phyloP scores from a whole-genome alignment of 2,888 invertebrate genomes.

The Drosophila kanekoi region DNA sequence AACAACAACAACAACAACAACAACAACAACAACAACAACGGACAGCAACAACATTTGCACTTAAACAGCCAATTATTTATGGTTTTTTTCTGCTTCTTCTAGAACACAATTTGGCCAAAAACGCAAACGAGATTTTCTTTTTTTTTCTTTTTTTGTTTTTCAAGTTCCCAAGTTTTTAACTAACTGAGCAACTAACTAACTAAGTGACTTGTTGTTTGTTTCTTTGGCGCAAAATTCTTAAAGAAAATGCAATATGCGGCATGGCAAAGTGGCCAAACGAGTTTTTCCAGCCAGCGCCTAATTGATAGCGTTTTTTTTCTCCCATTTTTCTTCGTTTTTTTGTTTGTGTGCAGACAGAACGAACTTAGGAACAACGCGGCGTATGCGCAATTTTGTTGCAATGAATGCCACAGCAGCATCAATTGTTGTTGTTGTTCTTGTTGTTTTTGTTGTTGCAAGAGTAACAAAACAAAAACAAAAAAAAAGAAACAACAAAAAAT shows the following conservation, averaged over 20 bases:
- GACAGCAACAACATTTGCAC: slow-evolving; percentile 49
- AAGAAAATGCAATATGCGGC: slow-evolving; percentile 57
- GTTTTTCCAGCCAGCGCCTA: slow-evolving; percentile 67
- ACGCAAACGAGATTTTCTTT: slow-evolving; percentile 51
- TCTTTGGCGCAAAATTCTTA: slow-evolving; percentile 60
- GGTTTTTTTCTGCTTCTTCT: slow-evolving; percentile 23
- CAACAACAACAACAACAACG: slow-evolving; percentile 20
- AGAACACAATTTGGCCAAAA: slow-evolving; percentile 34
- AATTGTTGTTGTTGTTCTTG: slow-evolving; percentile 10
- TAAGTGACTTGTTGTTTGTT: slow-evolving; percentile 40
- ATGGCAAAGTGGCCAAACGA: slow-evolving; percentile 60
- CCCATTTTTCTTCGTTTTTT: slow-evolving; percentile 2
- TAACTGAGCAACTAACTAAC: slow-evolving; percentile 23
- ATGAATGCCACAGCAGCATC: slow-evolving; percentile 45
- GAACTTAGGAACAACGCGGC: slow-evolving; percentile 39
- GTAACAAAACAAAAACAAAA: slow-evolving; percentile 17
- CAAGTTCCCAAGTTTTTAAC: slow-evolving; percentile 8
- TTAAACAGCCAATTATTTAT: slow-evolving; percentile 77
- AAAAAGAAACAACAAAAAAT: neutral
- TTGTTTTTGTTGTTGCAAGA: slow-evolving; percentile 13
- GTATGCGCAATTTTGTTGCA: slow-evolving; percentile 52
- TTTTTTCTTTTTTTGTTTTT: neutral
- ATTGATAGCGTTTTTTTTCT: slow-evolving; percentile 54
- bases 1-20: slow-evolving; percentile 28
- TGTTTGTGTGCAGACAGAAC: slow-evolving; percentile 37